phyloP scores from a whole-genome alignment of 2,797 vertebrate genomes.

The Pangasius mekongensis region DNA sequence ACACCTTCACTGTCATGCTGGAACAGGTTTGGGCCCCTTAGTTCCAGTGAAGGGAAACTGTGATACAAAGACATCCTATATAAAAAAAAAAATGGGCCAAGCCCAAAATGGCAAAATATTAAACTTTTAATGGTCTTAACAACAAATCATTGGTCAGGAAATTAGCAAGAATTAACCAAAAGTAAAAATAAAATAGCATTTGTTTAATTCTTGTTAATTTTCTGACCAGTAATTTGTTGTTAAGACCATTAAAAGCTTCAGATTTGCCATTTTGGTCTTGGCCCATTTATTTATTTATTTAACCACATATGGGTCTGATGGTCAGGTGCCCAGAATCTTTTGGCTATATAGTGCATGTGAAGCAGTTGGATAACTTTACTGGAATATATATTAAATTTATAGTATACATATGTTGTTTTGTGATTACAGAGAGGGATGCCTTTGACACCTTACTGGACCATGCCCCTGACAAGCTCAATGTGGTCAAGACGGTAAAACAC shows the following conservation, averaged over 20 bases:
- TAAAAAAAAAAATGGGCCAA: too few relatives aligned
- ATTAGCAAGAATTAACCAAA: too few relatives aligned
- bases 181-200: too few relatives aligned
- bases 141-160: too few relatives aligned
- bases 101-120: too few relatives aligned
- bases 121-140: too few relatives aligned
- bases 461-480: constrained; percentile 93
- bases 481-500: constrained; percentile 92
- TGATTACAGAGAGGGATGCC: constrained; percentile 86
- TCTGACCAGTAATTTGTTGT: too few relatives aligned
- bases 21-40: not conserved
- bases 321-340: not conserved
- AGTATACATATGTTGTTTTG: not conserved
- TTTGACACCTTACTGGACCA: constrained; percentile 97
- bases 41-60: not conserved
- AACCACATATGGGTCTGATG: not conserved
- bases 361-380: not conserved
- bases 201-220: too few relatives aligned
- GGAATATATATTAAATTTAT: not conserved
- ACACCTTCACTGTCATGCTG: not conserved
- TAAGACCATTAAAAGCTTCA: too few relatives aligned
- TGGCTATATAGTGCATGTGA: not conserved
- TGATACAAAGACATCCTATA: not conserved
- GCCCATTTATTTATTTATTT: too few relatives aligned
- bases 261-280: too few relatives aligned